Evolutionary conservation across 1,140 invertebrate species (phyloP).

Genomic region (Eciton burchellii): DNA sequence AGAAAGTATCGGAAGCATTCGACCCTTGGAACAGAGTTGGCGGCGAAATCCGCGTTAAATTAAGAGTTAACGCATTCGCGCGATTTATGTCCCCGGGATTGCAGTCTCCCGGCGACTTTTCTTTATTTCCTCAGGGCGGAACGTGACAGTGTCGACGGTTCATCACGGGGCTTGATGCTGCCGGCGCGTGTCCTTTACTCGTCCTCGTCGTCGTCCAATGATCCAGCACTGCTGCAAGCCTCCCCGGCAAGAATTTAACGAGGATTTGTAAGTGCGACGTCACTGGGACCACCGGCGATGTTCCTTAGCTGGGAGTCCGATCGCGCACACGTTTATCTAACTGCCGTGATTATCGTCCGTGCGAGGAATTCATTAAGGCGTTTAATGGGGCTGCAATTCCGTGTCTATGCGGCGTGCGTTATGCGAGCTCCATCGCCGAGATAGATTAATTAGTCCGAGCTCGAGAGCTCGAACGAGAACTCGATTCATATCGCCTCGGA

Average conservation of each 20-base stretch:
- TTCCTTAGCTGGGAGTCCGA: constrained; percentile 1
- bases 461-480: too few species aligned
- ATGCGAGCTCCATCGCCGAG: neutral
- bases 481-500: too few species aligned
- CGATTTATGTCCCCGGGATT: constrained; percentile 21
- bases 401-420: neutral
- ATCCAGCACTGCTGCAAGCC: constrained; percentile 44
- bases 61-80: constrained; percentile 29
- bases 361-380: constrained; percentile 56
- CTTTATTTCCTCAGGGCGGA: neutral
- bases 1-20: neutral
- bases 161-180: constrained; percentile 33
- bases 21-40: neutral
- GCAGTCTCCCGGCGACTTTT: constrained; percentile 5
- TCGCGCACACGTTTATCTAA: constrained; percentile 46
- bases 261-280: constrained; percentile 56
- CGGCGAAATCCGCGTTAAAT: neutral
- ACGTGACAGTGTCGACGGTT: constrained; percentile 31
- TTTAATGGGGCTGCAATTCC: neutral
- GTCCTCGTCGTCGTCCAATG: constrained; percentile 30
- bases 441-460: too few species aligned
- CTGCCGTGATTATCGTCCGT: constrained; percentile 38
- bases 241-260: constrained; percentile 60
- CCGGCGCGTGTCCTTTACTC: constrained; percentile 31
- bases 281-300: constrained; percentile 49